Evolutionary conservation across 2,113 vertebrate species (phyloP), one percentile per base, ranked within the genome.

Genomic region (Indicator indicator): DNA sequence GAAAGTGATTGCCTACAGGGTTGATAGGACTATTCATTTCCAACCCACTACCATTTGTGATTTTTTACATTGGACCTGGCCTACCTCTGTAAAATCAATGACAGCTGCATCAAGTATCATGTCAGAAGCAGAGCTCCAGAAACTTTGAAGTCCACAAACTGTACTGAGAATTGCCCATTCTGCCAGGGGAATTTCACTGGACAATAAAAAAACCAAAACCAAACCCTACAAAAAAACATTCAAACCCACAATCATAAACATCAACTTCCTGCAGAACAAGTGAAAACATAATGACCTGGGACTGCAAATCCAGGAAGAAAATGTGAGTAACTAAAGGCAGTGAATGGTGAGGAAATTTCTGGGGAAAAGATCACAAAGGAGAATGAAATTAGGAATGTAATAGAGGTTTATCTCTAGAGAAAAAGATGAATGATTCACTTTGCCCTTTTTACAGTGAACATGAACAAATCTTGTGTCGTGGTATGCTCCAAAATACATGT

Each of bases 261-360:
- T 64, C 28, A 89, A 24, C 65, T 95, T 94, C 83, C 79, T 84
- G 18, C 16, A 81, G 70, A 90, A 68, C n/a, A 89, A 88, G 48
- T 78, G 38, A 71, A 94, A 94, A 64, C 27, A 83, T 27, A 77
- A 77, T 48, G n/a, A 58, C 81, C 11, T 44, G 74, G n/a, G 48
- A 75, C 9, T 77, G 33, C 26, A 68, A 6, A 60, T 16, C 19
- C 48, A 81, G 56, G 38, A 67, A 55, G 9, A 91, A 90, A 88
- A 80, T 63, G 62, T 86, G 48, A 82, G 32, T 27, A 89, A 82
- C 19, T 58, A 33, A 76, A 92, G 76, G 15, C 20, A 87, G 27
- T 32, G 28, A 89, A 76, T 59, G 9, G 17, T 17, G 21, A 78
- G 8, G 30, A 77, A 86, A 89, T 87, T 82, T 89, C 70, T 79